These are phyloP conservation scores for Champsocephalus gunnari DNA, from an alignment of 2,797 vertebrate genomes.

Conservation along the genomic window DNA sequence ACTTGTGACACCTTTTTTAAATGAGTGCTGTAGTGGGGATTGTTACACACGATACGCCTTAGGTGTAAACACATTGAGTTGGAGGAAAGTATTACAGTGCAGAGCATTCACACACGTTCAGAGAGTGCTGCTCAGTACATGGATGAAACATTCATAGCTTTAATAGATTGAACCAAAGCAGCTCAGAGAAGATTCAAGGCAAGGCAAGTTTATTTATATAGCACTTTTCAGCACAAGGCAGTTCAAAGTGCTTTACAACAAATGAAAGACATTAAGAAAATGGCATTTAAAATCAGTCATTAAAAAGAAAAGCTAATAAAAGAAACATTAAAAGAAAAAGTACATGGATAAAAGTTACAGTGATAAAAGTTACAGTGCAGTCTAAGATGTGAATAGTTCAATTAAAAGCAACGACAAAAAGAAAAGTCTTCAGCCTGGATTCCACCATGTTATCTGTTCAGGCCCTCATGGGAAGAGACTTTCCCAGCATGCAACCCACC, in stretches of 20 bases:
- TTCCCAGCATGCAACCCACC: not conserved
- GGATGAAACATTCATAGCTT: slow-evolving; percentile 38
- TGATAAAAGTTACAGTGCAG: no score
- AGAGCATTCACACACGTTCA: slow-evolving; percentile 9
- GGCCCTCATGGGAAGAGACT: not conserved
- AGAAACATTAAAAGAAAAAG: no score
- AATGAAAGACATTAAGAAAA: no score
- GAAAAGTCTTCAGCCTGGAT: no score
- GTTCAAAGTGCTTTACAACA: no score
- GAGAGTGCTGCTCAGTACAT: slow-evolving; percentile 12
- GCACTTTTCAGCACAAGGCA: no score
- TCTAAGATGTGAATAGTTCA: no score
- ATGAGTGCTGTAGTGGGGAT: not conserved
- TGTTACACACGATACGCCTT: not conserved
- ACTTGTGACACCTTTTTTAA: not conserved
- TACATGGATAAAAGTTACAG: no score
- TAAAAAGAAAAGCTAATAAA: no score
- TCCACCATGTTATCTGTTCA: slow-evolving; percentile 13
- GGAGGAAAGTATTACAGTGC: slow-evolving; percentile 1
- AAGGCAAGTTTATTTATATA: no score
- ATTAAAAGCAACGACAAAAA: no score
- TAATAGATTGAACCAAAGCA: slow-evolving; percentile 22
- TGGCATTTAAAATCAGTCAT: no score
- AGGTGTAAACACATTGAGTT: not conserved
- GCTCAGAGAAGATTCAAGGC: slow-evolving; percentile 41